Percentiles rank a stretch among this genome's conserved stretches.
Evolutionary conservation across 2,797 vertebrate species (phyloP).

Genomic region (Choloepus didactylus): DNA sequence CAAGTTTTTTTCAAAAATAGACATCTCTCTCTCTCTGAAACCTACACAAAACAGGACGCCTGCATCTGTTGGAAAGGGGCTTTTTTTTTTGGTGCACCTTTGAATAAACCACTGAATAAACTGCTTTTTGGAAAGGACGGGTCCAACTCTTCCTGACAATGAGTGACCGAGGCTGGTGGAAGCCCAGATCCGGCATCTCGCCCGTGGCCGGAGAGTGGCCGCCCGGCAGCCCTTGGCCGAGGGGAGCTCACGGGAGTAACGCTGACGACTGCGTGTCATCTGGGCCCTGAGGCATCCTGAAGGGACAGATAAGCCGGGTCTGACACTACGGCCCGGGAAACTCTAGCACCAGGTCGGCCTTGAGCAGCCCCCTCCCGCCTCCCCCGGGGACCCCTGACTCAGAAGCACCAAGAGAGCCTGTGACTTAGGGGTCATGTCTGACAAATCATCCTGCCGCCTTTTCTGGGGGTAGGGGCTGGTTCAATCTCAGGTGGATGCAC

Average conservation of each 20-base stretch:
- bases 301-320: not conserved
- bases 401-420: not conserved
- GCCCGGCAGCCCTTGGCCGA: not conserved
- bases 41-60: not conserved
- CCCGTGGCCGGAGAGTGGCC: not conserved
- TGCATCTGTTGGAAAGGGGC: not conserved
- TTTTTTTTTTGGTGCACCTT: not conserved
- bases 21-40: not conserved
- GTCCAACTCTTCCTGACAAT: not conserved
- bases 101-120: not conserved
- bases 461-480: not conserved
- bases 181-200: not conserved
- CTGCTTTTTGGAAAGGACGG: not conserved
- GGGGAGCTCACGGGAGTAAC: rapidly evolving
- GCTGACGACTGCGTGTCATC: rapidly evolving
- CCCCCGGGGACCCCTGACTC: not conserved
- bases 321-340: not conserved
- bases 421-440: rapidly evolving
- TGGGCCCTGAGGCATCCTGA: no score
- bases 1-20: not conserved
- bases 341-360: not conserved
- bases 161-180: not conserved
- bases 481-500: not conserved
- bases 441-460: not conserved
- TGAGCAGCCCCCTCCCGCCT: no score